Conservation (phyloP, 2,113 vertebrate genomes). For the Marmota flaviventris region DNA sequence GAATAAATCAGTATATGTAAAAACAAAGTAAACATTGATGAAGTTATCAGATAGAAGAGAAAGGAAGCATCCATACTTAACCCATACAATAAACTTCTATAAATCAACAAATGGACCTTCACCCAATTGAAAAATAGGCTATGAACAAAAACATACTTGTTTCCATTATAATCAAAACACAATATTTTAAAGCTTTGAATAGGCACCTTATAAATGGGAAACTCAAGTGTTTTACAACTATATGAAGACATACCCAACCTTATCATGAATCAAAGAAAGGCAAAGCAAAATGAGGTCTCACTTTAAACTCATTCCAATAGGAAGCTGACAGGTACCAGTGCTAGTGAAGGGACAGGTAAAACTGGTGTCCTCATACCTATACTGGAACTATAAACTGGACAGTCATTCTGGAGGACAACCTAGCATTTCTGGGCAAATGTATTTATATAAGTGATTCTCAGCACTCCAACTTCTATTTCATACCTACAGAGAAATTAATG, state of each 20-base stretch:
- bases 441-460: background rate
- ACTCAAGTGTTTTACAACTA: background rate
- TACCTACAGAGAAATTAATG: background rate
- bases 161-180: slow-evolving; percentile 1
- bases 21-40: background rate
- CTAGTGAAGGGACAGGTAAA: background rate
- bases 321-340: background rate
- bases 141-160: slow-evolving; percentile 9
- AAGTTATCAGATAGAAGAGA: background rate
- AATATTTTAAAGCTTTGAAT: slow-evolving; percentile 1
- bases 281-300: slow-evolving; percentile 14
- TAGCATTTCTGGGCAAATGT: background rate
- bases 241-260: background rate
- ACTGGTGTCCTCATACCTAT: background rate
- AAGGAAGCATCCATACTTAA: slow-evolving; percentile 10
- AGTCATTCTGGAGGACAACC: background rate
- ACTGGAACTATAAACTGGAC: background rate
- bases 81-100: background rate
- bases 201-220: background rate
- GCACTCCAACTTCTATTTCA: background rate
- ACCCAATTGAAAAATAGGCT: background rate
- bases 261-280: background rate
- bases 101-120: background rate
- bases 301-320: background rate
- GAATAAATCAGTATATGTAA: background rate